Base-by-base conservation (phyloP, 1,140 invertebrate genomes). In the Scaptomyza pallida region DNA sequence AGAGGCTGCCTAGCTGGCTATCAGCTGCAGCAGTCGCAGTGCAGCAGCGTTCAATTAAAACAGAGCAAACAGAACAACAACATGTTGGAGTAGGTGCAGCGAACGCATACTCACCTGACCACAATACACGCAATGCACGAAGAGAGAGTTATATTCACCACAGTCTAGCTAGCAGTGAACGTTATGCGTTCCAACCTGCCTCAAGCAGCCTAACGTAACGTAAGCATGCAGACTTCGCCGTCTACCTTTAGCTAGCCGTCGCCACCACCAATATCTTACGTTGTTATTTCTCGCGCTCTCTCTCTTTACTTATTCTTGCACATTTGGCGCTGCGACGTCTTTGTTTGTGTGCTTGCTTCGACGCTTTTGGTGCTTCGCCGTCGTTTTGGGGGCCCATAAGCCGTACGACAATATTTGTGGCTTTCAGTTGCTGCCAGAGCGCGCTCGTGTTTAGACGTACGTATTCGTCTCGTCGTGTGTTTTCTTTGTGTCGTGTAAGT, bases 371-470 rank as follows among this genome's bases (percentile, higher is more conserved):
- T 44, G 79, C 65, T 68, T 72, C 71, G 69, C 51, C 33, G 33
- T 37, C 33, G 33, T n/a, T 12, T 37, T 12, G 33, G 43, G 52
- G 21, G 19, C 63, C 23, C 63, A 60, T 40, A 67, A 67, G 80
- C 80, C 59, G 19, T 63, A 75, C 63, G 72, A 75, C 68, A 75
- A 83, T 62, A 60, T 86, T 74, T 64, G 47, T 50, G 60, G 65
- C 60, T 69, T 74, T 86, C 73, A 81, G 77, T 85, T 77, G 69
- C 69, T 85, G 47, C 51, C 54, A 69, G 70, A 88, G 59, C 65
- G 78, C 77, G 73, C 76, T 72, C 48, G 65, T 71, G 78, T 78
- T 74, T 72, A 68, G 81, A 73, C 73, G 63, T 72, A 13, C 4
- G 21, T 26, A 37, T 37, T 37, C 33, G 60, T 50, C 40, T 43